phyloP scores from a whole-genome alignment of 2,888 invertebrate genomes.

The Mimas tiliae region DNA sequence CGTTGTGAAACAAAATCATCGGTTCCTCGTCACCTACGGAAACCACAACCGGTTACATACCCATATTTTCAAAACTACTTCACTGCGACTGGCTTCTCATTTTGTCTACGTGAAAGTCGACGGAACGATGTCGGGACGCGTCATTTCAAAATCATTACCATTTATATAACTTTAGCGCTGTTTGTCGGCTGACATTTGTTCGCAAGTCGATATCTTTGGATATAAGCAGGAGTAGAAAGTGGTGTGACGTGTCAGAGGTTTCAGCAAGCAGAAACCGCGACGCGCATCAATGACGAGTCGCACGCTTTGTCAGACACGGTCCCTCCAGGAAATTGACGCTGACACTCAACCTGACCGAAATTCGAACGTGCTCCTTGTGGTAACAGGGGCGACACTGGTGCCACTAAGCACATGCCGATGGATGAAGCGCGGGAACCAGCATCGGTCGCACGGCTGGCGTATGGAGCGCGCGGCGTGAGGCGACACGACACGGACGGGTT shows the following conservation, averaged over 20 bases:
- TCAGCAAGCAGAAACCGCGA: slow-evolving; percentile 7
- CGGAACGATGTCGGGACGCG: slow-evolving; percentile 36
- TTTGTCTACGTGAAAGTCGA: slow-evolving; percentile 5
- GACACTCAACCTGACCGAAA: slow-evolving; percentile 46
- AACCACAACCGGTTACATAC: not conserved
- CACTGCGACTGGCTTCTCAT: not conserved
- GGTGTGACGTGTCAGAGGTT: slow-evolving; percentile 7
- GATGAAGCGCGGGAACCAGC: slow-evolving; percentile 59
- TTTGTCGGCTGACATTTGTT: slow-evolving; percentile 42
- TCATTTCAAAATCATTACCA: slow-evolving; percentile 50
- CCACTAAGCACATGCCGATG: slow-evolving; percentile 21
- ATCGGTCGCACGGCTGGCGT: slow-evolving; percentile 49
- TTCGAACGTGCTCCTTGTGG: slow-evolving; percentile 46
- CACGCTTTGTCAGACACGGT: slow-evolving; percentile 39
- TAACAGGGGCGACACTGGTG: slow-evolving; percentile 34
- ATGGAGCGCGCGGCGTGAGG: slow-evolving; percentile 46
- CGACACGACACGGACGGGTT: slow-evolving; percentile 47
- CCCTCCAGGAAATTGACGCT: slow-evolving; percentile 40
- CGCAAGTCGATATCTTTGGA: slow-evolving; percentile 32
- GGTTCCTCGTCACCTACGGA: slow-evolving; percentile 14
- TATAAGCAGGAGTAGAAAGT: slow-evolving; percentile 12
- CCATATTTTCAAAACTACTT: slow-evolving; percentile 1
- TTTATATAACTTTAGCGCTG: slow-evolving; percentile 51
- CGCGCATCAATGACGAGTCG: slow-evolving; percentile 39
- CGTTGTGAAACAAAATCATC: slow-evolving; percentile 30